Base-by-base conservation (phyloP, 2,797 vertebrate genomes). In the Malurus leucopterus region DNA sequence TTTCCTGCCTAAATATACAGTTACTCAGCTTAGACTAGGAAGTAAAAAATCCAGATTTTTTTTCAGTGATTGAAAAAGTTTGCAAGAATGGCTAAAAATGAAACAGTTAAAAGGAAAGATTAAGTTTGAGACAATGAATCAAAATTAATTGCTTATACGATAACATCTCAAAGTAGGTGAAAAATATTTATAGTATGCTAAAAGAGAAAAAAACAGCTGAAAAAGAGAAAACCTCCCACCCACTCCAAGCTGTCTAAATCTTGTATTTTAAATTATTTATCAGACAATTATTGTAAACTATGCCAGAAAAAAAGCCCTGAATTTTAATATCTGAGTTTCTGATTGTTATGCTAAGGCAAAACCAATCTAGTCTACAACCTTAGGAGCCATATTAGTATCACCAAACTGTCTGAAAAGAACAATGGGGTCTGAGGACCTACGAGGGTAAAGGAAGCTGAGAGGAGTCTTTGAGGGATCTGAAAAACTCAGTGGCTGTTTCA, bases 231-330 rank as follows among this genome's bases (percentile, higher is more conserved):
- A 58, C 1, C 17, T 40, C 63, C 5, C 5, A 11, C 3, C 3
- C 6, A 13, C 8, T 7, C 3, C 3, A 36, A 9, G 7, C 34
- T 58, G 21, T 64, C 24, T 61, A 69, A 50, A 68, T 2, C 5
- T 71, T 63, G 6, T 27, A 17, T n/a, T 76, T 86, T 51, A 47
- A 62, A 38, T 41, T 2, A 43, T 64, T 85, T 87, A 4, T 72
- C 26, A 65, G 44, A 38, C 2, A 71, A 89, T 27, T 61, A 36
- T 27, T 62, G 13, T 49, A 50, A 51, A 70, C 12, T 20, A 24
- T 18, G 53, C 3, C 57, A 69, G 10, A 68, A 84, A 64, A 67
- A 67, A 18, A 1, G 0, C 1, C 0, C 4, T 32, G 16, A 49
- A 57, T 57, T 67, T 68, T 46, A 72, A 29, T 54, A 22, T 53